Evolutionary conservation across 2,113 vertebrate genomes (phyloP).

Genomic region (Tretioscincus oriximinensis): DNA sequence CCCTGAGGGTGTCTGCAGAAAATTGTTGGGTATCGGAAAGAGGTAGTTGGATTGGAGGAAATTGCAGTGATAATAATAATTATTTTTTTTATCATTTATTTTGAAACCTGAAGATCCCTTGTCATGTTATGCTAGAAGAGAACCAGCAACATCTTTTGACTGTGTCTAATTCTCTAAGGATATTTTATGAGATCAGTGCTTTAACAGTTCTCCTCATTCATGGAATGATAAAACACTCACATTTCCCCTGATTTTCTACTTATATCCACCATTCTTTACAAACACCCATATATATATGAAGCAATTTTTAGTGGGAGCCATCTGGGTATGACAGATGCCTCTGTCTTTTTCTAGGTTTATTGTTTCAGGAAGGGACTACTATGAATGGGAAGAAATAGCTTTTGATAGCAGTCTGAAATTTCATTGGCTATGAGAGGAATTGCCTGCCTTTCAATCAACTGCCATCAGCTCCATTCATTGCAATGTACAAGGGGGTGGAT

Average conservation of each 20-base stretch:
- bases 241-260: slow-evolving; percentile 32
- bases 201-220: slow-evolving; percentile 38
- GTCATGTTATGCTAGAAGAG: background rate
- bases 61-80: too few relatives aligned
- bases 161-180: slow-evolving; percentile 5
- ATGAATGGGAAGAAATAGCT: slow-evolving; percentile 66
- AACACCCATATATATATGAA: slow-evolving; percentile 24
- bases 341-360: slow-evolving; percentile 59
- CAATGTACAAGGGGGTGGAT: slow-evolving; percentile 15
- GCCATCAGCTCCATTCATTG: slow-evolving; percentile 57
- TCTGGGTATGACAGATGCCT: slow-evolving; percentile 70
- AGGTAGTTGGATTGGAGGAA: background rate
- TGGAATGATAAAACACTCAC: background rate
- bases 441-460: slow-evolving; percentile 55
- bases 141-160: background rate
- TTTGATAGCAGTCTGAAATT: slow-evolving; percentile 63
- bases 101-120: background rate
- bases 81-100: background rate
- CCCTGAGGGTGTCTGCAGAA: background rate
- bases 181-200: slow-evolving; percentile 29
- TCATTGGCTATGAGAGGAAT: slow-evolving; percentile 55
- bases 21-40: background rate
- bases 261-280: slow-evolving; percentile 50
- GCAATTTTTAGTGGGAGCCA: slow-evolving; percentile 61
- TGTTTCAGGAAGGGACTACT: slow-evolving; percentile 63